Evolutionary conservation across 1,140 invertebrate species (phyloP), one percentile per base, ranked within the genome.

Genomic region (Leptestheria dahalacensis): DNA sequence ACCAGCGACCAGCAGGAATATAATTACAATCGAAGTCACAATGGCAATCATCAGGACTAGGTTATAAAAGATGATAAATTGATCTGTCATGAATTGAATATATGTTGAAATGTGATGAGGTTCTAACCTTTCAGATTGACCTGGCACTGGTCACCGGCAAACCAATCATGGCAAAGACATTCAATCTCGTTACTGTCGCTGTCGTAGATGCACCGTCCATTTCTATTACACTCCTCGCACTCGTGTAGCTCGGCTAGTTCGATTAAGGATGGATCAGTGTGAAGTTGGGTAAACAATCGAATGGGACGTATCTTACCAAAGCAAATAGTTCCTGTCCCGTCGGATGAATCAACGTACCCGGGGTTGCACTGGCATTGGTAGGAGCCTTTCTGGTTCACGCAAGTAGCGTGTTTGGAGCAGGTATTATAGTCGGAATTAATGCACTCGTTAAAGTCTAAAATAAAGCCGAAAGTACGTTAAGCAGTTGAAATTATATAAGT

Each of bases 121-220:
- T n/a, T 47, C 0, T 1, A 29, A 87, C 85, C 82, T 80, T 90
- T 91, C 10, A 90, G 72, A 69, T 91, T 90, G 20, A 89, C 75
- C 67, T 90, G 84, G 67, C 88, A 91, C 9, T 75, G 78, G 55
- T 83, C 78, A 15, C 88, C 87, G 26, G 83, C 79, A 66, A 91
- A 85, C 86, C 87, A 91, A 48, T 85, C 80, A 78, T 89, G 88
- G 66, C 88, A 91, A 66, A 88, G 83, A 67, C 87, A 91, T 3
- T 78, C 67, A 28, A 80, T 75, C 73, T 11, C 79, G 75, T 48
- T 82, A 75, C 15, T 78, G 75, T 59, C 80, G 41, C 52, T 23
- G 3, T 66, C 76, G 0, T 75, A 75, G 48, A 83, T 78, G 67
- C 89, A 93, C 28, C 84, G 83, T 15, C 89, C 89, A 67, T 91